These are phyloP conservation scores for Notarius lentiginosus DNA, from an alignment of 2,113 vertebrate genomes.

Conservation along the genomic window DNA sequence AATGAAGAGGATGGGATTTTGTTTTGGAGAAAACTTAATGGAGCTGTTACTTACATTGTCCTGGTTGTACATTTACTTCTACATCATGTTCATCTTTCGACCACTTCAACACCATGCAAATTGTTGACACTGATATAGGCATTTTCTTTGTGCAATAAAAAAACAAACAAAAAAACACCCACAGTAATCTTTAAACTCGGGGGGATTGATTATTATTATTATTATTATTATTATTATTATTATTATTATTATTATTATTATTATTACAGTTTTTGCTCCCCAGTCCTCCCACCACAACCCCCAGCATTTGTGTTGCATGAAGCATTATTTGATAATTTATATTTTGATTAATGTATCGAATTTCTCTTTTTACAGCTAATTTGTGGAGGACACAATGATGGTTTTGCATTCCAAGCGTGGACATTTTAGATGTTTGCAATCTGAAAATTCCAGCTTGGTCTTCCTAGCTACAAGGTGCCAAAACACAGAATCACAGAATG, in stretches of 20 bases:
- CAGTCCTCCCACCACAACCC: neutral
- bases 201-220: neutral
- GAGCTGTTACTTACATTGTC: neutral
- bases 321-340: neutral
- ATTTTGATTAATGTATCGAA: neutral
- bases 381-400: neutral
- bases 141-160: neutral
- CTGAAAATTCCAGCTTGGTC: neutral
- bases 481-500: neutral
- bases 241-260: neutral
- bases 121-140: neutral
- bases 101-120: neutral
- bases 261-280: neutral
- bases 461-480: neutral
- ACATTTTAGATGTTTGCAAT: neutral
- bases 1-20: neutral
- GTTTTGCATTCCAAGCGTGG: neutral
- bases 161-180: neutral
- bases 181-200: neutral
- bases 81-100: neutral
- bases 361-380: neutral
- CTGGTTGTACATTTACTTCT: neutral
- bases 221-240: neutral
- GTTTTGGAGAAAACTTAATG: neutral
- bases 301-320: neutral